Conservation (phyloP, 2,113 vertebrate species). For the Acanthochromis polyacanthus region DNA sequence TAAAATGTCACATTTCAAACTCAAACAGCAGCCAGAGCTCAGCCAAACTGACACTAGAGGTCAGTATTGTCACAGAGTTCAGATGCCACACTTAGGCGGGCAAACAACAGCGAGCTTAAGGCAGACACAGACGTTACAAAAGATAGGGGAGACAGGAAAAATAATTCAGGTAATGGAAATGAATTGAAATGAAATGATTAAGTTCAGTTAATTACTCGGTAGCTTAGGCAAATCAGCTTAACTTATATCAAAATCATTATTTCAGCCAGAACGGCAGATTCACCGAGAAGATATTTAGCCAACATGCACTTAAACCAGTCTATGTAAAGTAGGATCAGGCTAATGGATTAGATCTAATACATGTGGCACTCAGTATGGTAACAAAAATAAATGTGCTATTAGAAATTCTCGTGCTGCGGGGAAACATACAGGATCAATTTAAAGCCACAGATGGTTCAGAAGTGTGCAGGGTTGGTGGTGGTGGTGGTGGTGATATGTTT, state of each 20-base stretch:
- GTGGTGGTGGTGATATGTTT: constrained; percentile 37
- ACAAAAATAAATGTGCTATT: constrained; percentile 68
- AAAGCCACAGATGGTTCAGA: constrained; percentile 52
- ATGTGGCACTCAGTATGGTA: constrained; percentile 38
- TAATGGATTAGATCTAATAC: constrained; percentile 65
- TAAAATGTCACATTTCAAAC: constrained; percentile 72
- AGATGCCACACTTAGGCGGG: background rate
- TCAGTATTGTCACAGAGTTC: constrained; percentile 94
- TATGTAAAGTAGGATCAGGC: constrained; percentile 61
- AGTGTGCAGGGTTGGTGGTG: background rate
- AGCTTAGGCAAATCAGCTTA: constrained; percentile 82
- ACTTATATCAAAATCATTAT: constrained; percentile 77
- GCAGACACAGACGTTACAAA: constrained; percentile 63
- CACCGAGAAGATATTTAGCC: constrained; percentile 69
- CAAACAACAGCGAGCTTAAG: constrained; percentile 46
- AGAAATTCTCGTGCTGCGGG: constrained; percentile 35
- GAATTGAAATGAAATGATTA: constrained; percentile 84
- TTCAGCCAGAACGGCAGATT: constrained; percentile 70
- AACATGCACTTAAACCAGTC: constrained; percentile 71
- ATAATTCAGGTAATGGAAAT: constrained; percentile 79
- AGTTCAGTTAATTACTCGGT: constrained; percentile 80
- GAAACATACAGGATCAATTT: constrained; percentile 47
- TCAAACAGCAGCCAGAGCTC: constrained; percentile 2
- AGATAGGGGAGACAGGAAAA: constrained; percentile 58
- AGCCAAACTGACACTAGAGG: constrained; percentile 90